Evolutionary conservation across 1,140 invertebrate genomes (phyloP).

Genomic region (Drosophila dunni): DNA sequence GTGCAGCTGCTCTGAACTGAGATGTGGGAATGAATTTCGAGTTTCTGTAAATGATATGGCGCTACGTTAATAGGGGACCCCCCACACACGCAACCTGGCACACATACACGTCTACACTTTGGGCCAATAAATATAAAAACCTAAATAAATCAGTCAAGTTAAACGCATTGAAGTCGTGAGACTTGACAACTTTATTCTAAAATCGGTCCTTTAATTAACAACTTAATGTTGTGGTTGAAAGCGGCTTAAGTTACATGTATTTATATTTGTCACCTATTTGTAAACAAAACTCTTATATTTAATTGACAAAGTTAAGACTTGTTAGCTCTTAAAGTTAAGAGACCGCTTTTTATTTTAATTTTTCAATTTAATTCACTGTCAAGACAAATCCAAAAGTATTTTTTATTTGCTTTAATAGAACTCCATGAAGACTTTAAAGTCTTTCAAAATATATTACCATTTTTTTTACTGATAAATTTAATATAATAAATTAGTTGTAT

Average conservation of each 20-base stretch:
- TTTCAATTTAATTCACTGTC: too few relatives aligned
- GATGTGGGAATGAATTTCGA: constrained; percentile 51
- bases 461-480: too few relatives aligned
- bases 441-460: too few relatives aligned
- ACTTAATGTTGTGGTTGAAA: background rate
- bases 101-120: background rate
- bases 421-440: too few relatives aligned
- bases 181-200: background rate
- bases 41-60: constrained; percentile 58
- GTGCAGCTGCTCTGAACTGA: constrained; percentile 16
- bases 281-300: too few relatives aligned
- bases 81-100: constrained; percentile 3
- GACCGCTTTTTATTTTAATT: too few relatives aligned
- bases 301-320: too few relatives aligned
- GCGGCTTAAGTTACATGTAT: background rate
- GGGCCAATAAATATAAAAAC: background rate
- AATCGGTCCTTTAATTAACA: background rate
- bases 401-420: too few relatives aligned
- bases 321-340: too few relatives aligned
- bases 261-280: background rate
- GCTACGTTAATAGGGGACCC: constrained; percentile 28
- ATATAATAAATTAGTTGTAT: too few relatives aligned
- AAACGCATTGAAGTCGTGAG: too few relatives aligned
- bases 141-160: constrained; percentile 6
- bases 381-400: too few relatives aligned